A percentile compares a stretch with the other conserved stretches of the same genome.
phyloP scores from a whole-genome alignment of 2,888 invertebrate genomes.

The Aporophyla lueneburgensis region DNA sequence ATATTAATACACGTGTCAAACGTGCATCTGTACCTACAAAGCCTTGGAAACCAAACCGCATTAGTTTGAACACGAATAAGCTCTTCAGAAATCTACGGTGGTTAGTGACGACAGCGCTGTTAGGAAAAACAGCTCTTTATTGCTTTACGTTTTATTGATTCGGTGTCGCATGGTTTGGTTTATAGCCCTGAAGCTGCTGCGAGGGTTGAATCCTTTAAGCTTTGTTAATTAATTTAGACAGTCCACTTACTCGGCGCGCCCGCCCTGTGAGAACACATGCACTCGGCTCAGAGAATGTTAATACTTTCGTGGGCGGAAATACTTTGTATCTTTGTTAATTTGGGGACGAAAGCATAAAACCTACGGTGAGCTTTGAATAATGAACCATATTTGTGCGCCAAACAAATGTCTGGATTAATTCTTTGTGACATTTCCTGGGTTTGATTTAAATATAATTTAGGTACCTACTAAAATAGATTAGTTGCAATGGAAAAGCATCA shows the following conservation, averaged over 20 bases:
- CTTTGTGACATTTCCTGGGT: constrained; percentile 78
- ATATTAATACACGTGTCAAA: constrained; percentile 76
- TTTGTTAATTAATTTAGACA: constrained; percentile 89
- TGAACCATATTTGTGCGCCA: constrained; percentile 67
- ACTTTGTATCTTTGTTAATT: constrained; percentile 83
- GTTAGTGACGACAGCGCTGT: constrained; percentile 79
- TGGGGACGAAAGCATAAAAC: constrained; percentile 77
- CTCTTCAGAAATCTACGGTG: constrained; percentile 84
- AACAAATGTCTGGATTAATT: constrained; percentile 78
- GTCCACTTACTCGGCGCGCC: constrained; percentile 82
- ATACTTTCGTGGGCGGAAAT: constrained; percentile 82
- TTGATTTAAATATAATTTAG: constrained; percentile 47
- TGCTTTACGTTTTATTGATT: constrained; percentile 75
- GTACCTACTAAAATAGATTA: constrained; percentile 48
- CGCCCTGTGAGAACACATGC: constrained; percentile 80
- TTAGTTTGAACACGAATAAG: constrained; percentile 88
- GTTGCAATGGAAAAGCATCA: constrained; percentile 59
- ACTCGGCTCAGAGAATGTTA: constrained; percentile 77
- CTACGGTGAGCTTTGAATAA: constrained; percentile 72
- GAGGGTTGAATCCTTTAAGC: constrained; percentile 76
- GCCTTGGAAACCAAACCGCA: constrained; percentile 82
- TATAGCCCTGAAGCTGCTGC: constrained; percentile 82
- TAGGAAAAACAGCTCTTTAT: constrained; percentile 79
- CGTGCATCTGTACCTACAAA: constrained; percentile 78
- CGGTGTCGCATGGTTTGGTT: constrained; percentile 67